phyloP scores from a whole-genome alignment of 2,113 vertebrate genomes.

The Proterorhinus semilunaris region DNA sequence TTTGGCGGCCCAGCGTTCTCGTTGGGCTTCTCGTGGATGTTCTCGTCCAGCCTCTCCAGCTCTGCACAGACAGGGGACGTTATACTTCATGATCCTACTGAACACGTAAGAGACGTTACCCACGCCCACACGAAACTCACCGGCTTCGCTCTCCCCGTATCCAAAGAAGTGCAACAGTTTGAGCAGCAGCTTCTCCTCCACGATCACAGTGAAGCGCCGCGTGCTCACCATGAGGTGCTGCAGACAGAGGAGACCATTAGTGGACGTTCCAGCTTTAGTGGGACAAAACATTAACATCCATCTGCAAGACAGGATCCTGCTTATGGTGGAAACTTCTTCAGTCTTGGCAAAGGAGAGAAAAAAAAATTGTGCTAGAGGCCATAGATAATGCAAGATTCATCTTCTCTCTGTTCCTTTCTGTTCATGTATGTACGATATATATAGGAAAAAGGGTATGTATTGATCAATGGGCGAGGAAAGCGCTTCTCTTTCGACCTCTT shows the following conservation, averaged over 20 bases:
- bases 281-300: no score
- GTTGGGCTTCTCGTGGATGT: slow-evolving; percentile 83
- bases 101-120: background rate
- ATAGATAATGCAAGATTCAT: no score
- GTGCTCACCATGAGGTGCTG: slow-evolving; percentile 96
- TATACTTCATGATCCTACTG: background rate
- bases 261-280: no score
- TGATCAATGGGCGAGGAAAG: no score
- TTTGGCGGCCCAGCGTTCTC: slow-evolving; percentile 78
- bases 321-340: no score
- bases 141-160: slow-evolving; percentile 85
- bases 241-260: background rate
- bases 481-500: no score
- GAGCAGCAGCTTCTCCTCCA: slow-evolving; percentile 94
- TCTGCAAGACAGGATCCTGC: no score
- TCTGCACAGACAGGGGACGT: slow-evolving; percentile 70
- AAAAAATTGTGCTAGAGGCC: no score
- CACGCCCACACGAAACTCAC: slow-evolving; percentile 60
- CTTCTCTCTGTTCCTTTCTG: no score
- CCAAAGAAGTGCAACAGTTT: slow-evolving; percentile 94
- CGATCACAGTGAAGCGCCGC: slow-evolving; percentile 89
- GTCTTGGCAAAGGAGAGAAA: no score
- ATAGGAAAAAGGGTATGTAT: no score
- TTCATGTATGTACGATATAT: no score
- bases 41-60: slow-evolving; percentile 92